phyloP scores from a whole-genome alignment of 2,888 invertebrate genomes.

The Trissoscelio sp. region DNA sequence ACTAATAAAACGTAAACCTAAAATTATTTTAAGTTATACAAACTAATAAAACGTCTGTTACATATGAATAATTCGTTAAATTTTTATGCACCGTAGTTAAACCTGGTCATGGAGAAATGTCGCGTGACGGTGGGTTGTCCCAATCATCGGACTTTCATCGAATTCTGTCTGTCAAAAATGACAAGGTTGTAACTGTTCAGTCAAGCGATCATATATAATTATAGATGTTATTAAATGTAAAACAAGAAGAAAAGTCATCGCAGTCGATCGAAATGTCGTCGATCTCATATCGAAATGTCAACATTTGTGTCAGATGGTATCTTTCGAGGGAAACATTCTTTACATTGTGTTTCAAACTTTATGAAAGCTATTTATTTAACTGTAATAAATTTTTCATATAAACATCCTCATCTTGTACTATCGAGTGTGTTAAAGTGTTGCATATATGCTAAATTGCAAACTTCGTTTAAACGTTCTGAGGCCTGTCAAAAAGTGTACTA shows the following conservation, averaged over 20 bases:
- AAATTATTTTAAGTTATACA: too few species aligned
- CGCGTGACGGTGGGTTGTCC: background rate
- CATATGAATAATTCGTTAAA: background rate
- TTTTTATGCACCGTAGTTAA: background rate
- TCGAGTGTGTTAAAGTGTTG: background rate
- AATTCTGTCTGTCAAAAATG: slow-evolving; percentile 11
- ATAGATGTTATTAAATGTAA: slow-evolving; percentile 28
- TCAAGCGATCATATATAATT: background rate
- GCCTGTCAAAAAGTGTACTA: slow-evolving; percentile 36
- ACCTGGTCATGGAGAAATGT: background rate
- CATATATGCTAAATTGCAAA: slow-evolving; percentile 13
- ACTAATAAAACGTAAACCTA: too few species aligned
- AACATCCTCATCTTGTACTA: background rate
- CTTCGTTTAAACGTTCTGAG: slow-evolving; percentile 11
- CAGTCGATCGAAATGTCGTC: slow-evolving; percentile 25
- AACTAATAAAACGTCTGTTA: too few species aligned
- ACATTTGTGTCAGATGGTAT: slow-evolving; percentile 26
- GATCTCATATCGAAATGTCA: slow-evolving; percentile 36
- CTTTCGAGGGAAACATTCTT: slow-evolving; percentile 29
- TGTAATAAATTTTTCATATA: too few species aligned
- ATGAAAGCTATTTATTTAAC: too few species aligned
- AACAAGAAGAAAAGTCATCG: slow-evolving; percentile 7
- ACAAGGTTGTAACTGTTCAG: slow-evolving; percentile 5
- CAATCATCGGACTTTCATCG: background rate
- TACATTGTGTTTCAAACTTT: slow-evolving; percentile 10